Evolutionary conservation across 2,888 invertebrate species (phyloP).

Genomic region (Lithodes maja): DNA sequence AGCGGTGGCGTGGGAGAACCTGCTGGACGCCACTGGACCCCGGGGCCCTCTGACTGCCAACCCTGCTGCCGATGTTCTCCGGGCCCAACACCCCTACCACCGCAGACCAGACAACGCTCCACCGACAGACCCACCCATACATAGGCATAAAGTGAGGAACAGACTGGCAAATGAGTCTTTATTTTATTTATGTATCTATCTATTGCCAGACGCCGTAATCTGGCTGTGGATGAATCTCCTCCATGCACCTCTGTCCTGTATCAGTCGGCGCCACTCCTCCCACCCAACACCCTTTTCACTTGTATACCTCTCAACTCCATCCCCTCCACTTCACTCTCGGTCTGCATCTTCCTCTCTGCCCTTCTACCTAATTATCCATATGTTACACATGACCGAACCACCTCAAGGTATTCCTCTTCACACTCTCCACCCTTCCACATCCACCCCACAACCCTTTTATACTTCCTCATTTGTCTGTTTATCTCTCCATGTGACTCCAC

Average conservation of each 20-base stretch:
- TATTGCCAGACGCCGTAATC: constrained; percentile 6
- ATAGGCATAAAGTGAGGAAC: constrained; percentile 59
- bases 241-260: too few relatives aligned
- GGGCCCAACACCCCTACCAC: neutral
- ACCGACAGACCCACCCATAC: constrained; percentile 29
- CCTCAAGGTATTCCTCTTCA: too few relatives aligned
- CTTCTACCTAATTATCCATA: neutral
- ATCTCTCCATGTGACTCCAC: too few relatives aligned
- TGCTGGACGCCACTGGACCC: constrained; percentile 84
- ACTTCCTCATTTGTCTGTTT: neutral
- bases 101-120: constrained; percentile 21
- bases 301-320: neutral
- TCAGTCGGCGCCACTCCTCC: too few relatives aligned
- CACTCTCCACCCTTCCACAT: too few relatives aligned
- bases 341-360: neutral
- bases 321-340: constrained; percentile 11
- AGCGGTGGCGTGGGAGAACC: constrained; percentile 88
- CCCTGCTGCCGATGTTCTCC: constrained; percentile 75
- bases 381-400: constrained; percentile 3
- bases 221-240: too few relatives aligned
- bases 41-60: constrained; percentile 83
- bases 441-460: neutral
- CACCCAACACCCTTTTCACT: too few relatives aligned
- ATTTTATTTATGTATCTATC: neutral
- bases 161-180: too few relatives aligned